Conservation (phyloP, 2,888 invertebrate genomes). For the Drosophila sordidula region DNA sequence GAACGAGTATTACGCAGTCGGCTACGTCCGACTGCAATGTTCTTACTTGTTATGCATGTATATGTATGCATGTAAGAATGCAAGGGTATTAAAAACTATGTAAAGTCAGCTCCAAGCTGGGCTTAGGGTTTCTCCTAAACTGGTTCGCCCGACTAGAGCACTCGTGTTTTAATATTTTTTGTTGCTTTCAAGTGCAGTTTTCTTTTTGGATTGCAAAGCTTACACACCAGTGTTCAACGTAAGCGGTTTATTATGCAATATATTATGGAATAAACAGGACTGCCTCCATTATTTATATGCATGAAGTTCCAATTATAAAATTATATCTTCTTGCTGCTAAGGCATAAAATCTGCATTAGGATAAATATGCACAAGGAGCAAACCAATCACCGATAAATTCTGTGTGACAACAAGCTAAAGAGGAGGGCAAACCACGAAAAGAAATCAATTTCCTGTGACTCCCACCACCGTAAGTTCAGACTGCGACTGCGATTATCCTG, state of each 20-base stretch:
- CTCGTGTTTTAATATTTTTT: too few species aligned
- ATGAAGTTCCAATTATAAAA: slow-evolving; percentile 56
- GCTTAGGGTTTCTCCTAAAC: too few species aligned
- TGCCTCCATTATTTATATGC: slow-evolving; percentile 49
- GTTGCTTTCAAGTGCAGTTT: not conserved
- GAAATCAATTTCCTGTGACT: slow-evolving; percentile 74
- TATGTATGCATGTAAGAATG: too few species aligned
- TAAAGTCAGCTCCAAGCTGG: too few species aligned
- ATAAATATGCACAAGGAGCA: slow-evolving; percentile 69
- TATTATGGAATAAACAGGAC: slow-evolving; percentile 27
- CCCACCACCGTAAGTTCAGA: slow-evolving; percentile 36
- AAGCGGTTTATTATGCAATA: slow-evolving; percentile 53
- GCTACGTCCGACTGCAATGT: too few species aligned
- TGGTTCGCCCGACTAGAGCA: too few species aligned
- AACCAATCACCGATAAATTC: slow-evolving; percentile 72
- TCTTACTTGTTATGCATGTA: too few species aligned
- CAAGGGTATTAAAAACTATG: too few species aligned
- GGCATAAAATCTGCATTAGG: slow-evolving; percentile 58
- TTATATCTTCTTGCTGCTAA: not conserved
- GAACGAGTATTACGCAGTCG: too few species aligned
- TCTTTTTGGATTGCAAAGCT: not conserved
- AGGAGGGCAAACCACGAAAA: slow-evolving; percentile 49
- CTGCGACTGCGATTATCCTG: slow-evolving; percentile 58
- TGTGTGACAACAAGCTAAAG: slow-evolving; percentile 58
- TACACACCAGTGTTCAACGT: slow-evolving; percentile 19